A percentile compares a stretch with the other conserved stretches of the same genome.
phyloP scores from a whole-genome alignment of 1,140 invertebrate genomes.

The Melipona quadrifasciata region DNA sequence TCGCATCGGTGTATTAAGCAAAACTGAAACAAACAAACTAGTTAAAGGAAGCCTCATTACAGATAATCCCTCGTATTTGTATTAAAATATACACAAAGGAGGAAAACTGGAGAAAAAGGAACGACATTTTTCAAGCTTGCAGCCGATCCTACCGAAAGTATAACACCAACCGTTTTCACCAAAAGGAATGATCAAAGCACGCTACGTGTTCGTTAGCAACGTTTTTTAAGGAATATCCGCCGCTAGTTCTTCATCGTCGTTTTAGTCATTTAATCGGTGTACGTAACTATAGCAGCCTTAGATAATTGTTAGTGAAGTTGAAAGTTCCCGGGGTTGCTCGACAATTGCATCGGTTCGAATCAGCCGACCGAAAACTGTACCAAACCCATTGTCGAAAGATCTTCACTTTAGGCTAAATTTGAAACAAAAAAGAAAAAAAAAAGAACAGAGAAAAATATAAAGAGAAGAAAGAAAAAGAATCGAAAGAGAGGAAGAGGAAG shows the following conservation, averaged over 20 bases:
- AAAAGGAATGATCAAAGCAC: not conserved
- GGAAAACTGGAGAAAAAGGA: not conserved
- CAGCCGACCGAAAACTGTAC: slow-evolving; percentile 14
- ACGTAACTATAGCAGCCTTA: slow-evolving; percentile 28
- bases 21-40: not conserved
- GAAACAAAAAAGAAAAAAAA: not conserved
- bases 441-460: not conserved
- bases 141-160: not conserved
- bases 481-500: not conserved
- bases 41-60: not conserved
- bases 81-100: not conserved
- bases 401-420: not conserved
- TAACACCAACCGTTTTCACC: not conserved
- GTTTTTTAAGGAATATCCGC: not conserved
- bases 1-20: not conserved
- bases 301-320: slow-evolving; percentile 44
- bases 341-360: slow-evolving; percentile 1
- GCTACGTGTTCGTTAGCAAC: not conserved
- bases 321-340: slow-evolving; percentile 4
- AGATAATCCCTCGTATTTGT: not conserved
- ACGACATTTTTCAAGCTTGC: not conserved
- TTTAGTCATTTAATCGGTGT: slow-evolving; percentile 14
- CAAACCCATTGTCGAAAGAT: slow-evolving; percentile 4
- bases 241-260: not conserved
- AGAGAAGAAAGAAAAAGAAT: not conserved